Percentiles rank a stretch among this genome's conserved stretches.
Evolutionary conservation across 2,888 invertebrate genomes (phyloP).

Genomic region (Alsophila aescularia): DNA sequence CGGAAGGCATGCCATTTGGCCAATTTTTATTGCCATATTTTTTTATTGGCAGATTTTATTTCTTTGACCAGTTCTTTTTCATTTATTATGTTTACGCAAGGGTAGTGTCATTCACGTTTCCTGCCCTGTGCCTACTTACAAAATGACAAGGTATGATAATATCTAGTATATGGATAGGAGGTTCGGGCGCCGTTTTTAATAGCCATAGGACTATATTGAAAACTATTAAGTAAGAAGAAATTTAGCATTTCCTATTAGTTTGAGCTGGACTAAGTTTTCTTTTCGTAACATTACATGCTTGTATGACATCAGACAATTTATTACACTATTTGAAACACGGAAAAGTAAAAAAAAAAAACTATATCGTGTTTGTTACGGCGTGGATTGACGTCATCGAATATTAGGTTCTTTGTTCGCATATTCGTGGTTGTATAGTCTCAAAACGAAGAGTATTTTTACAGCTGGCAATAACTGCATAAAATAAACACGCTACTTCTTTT

Average conservation of each 20-base stretch:
- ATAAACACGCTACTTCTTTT: slow-evolving; percentile 43
- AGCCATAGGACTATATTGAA: too few relatives aligned
- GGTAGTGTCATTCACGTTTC: too few relatives aligned
- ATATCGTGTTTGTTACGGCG: slow-evolving; percentile 47
- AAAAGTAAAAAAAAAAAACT: slow-evolving; percentile 24
- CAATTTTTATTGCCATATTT: too few relatives aligned
- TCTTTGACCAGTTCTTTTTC: too few relatives aligned
- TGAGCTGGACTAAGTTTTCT: neutral
- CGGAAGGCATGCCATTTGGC: too few relatives aligned
- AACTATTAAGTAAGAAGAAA: too few relatives aligned
- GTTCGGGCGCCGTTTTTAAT: too few relatives aligned
- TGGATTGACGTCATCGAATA: slow-evolving; percentile 57
- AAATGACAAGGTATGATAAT: too few relatives aligned
- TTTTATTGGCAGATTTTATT: too few relatives aligned
- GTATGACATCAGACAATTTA: slow-evolving; percentile 21
- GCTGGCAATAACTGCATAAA: slow-evolving; percentile 46
- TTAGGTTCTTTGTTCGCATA: slow-evolving; percentile 55
- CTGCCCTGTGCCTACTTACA: too few relatives aligned
- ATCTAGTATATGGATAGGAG: too few relatives aligned
- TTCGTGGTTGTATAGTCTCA: slow-evolving; percentile 48
- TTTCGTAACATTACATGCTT: slow-evolving; percentile 8
- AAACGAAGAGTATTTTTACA: slow-evolving; percentile 54
- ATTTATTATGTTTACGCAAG: too few relatives aligned
- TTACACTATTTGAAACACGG: slow-evolving; percentile 23
- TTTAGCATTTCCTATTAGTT: neutral